Evolutionary conservation across 92 coral and sea anemone species (phyloP).

Genomic region (Heliopora coerulea): DNA sequence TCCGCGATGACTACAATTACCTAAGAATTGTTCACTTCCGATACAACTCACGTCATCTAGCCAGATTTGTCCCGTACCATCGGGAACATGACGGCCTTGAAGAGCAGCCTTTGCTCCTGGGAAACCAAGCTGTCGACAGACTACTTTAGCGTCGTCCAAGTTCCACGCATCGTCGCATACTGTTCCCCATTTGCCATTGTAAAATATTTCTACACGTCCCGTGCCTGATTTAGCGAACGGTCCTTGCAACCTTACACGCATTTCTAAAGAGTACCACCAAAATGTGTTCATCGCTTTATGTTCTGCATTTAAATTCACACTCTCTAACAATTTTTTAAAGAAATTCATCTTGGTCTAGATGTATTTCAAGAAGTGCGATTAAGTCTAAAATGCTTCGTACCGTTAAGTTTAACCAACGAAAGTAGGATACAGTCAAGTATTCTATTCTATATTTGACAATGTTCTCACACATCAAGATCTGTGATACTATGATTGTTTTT

Average conservation of each 20-base stretch:
- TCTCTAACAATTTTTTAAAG: too few relatives aligned
- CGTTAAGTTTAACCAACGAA: too few relatives aligned
- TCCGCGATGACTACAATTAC: background rate
- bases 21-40: background rate
- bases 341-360: too few relatives aligned
- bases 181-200: slow-evolving; percentile 17
- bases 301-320: too few relatives aligned
- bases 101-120: background rate
- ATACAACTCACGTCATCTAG: background rate
- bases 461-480: too few relatives aligned
- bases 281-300: too few relatives aligned
- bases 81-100: background rate
- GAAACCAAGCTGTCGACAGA: slow-evolving; percentile 21
- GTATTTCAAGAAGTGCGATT: too few relatives aligned
- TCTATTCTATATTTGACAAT: too few relatives aligned
- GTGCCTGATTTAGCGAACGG: background rate
- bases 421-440: too few relatives aligned
- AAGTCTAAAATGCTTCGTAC: too few relatives aligned
- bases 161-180: slow-evolving; percentile 5
- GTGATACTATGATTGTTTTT: too few relatives aligned
- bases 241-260: slow-evolving; percentile 10
- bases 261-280: background rate
- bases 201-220: slow-evolving; percentile 25
- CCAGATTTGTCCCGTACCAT: slow-evolving; percentile 9
- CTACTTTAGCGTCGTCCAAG: background rate